Conservation (phyloP, 2,113 vertebrate genomes). For the Limnothrissa miodon region DNA sequence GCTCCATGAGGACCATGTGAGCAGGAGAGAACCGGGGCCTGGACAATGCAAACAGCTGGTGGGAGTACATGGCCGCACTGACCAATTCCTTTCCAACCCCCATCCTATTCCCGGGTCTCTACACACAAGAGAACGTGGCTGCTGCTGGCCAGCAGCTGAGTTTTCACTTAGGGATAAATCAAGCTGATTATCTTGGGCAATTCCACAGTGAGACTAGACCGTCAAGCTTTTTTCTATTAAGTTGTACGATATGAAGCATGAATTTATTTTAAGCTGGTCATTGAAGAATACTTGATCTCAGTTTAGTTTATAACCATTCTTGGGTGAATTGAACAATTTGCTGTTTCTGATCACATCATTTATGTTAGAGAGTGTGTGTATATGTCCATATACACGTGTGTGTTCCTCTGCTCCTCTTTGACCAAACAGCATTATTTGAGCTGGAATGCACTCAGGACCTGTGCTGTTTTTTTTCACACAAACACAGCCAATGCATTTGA, state of each 20-base stretch:
- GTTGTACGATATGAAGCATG: conserved; percentile 29
- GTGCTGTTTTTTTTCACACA: conserved; percentile 13
- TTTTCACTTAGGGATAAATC: conserved; percentile 47
- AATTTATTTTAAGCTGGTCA: conserved; percentile 24
- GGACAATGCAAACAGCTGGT: conserved; percentile 42
- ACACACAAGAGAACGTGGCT: background rate
- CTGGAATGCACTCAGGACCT: background rate
- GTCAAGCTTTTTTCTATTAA: conserved; percentile 30
- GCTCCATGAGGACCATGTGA: background rate
- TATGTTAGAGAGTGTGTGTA: conserved; percentile 16
- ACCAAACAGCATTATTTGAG: background rate
- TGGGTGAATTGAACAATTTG: background rate
- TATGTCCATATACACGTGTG: background rate
- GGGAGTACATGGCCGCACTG: background rate
- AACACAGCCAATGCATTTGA: background rate
- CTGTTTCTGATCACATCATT: background rate
- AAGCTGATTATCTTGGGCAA: conserved; percentile 36
- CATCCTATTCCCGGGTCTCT: background rate
- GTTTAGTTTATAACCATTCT: background rate
- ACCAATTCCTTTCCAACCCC: too few species aligned
- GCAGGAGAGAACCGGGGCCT: conserved; percentile 14
- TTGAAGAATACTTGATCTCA: background rate
- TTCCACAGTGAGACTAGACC: background rate
- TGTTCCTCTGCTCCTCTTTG: background rate
- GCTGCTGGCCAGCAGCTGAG: conserved; percentile 38